Conservation (phyloP, 1,140 invertebrate species). For the Proales similis region DNA sequence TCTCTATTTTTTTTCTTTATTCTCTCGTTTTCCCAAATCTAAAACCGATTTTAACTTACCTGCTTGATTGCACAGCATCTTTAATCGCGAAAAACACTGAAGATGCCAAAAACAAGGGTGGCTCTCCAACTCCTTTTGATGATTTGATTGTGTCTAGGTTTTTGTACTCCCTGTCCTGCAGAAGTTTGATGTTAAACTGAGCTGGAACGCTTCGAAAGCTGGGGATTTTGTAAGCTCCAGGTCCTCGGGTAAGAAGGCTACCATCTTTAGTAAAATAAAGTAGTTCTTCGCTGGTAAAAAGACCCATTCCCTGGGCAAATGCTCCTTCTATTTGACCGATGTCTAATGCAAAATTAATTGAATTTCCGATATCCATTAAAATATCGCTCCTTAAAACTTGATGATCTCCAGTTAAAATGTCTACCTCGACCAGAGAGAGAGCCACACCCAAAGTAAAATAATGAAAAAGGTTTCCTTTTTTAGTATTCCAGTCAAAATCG, state of each 20-base stretch:
- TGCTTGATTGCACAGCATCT: conserved; percentile 7
- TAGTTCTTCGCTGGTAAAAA: conserved; percentile 81
- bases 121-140: conserved; percentile 91
- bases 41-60: not conserved
- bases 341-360: conserved; percentile 88
- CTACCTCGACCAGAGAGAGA: conserved; percentile 55
- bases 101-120: conserved; percentile 77
- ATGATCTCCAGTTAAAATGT: conserved; percentile 57
- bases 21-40: too few species aligned
- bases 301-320: conserved; percentile 79
- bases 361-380: conserved; percentile 86
- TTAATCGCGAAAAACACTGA: conserved; percentile 76
- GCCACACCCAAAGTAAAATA: conserved; percentile 43
- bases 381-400: conserved; percentile 73
- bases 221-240: conserved; percentile 86
- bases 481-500: not conserved
- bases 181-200: conserved; percentile 82
- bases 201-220: conserved; percentile 75
- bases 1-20: not conserved
- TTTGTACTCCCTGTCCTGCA: conserved; percentile 65
- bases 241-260: conserved; percentile 70
- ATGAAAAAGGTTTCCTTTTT: conserved; percentile 1
- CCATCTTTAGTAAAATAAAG: conserved; percentile 71
- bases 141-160: conserved; percentile 86
- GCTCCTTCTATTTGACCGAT: conserved; percentile 90